Conservation (phyloP, 2,113 vertebrate species). For the Polyodon spathula region DNA sequence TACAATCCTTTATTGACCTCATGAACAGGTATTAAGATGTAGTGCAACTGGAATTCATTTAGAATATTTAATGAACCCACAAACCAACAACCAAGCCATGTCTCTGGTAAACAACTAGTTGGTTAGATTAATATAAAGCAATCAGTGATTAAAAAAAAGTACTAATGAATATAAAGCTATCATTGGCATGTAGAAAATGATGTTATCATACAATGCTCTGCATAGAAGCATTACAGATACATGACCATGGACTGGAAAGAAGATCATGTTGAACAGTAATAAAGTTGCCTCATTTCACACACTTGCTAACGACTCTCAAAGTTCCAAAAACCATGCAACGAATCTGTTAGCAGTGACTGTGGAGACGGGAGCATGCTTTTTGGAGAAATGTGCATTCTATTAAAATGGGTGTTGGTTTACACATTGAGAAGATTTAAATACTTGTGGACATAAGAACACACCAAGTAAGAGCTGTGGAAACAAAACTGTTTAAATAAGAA, state of each 20-base stretch:
- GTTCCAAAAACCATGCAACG: conserved; percentile 41
- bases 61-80: no score
- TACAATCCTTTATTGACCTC: no score
- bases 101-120: neutral
- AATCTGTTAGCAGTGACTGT: conserved; percentile 33
- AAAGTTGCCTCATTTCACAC: neutral
- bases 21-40: no score
- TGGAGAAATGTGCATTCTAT: conserved; percentile 15
- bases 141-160: neutral
- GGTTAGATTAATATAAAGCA: neutral
- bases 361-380: conserved; percentile 32
- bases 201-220: no score
- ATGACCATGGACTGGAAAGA: no score
- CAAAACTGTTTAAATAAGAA: no score
- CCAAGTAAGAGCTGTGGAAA: neutral
- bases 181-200: no score
- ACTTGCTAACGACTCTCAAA: conserved; percentile 17
- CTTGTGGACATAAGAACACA: conserved; percentile 37
- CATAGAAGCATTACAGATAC: no score
- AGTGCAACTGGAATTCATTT: no score
- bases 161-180: neutral
- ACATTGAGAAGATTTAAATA: conserved; percentile 30
- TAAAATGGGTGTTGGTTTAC: conserved; percentile 20
- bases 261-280: neutral
- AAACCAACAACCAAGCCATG: no score